These are phyloP conservation scores for Aphyosemion australe DNA, from an alignment of 2,113 vertebrate genomes.

Conservation along the genomic window DNA sequence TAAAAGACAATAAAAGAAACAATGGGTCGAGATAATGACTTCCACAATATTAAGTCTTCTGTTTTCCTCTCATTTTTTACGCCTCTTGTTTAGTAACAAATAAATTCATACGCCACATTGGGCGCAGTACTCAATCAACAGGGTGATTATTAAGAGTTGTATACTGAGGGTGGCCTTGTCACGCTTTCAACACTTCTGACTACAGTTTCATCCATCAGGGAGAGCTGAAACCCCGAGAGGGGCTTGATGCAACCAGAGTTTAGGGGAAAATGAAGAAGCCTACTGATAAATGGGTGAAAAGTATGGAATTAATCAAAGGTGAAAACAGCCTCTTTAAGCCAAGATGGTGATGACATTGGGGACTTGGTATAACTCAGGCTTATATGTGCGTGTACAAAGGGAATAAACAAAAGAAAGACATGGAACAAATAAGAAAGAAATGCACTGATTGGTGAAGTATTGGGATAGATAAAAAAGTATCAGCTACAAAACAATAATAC, in stretches of 20 bases:
- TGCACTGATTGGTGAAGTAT: background rate
- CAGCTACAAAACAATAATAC: background rate
- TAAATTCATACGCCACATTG: slow-evolving; percentile 49
- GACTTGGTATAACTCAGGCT: slow-evolving; percentile 38
- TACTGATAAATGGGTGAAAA: slow-evolving; percentile 66
- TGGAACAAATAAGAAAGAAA: background rate
- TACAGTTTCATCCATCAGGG: slow-evolving; percentile 69
- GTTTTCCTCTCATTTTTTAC: slow-evolving; percentile 39
- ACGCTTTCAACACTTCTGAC: slow-evolving; percentile 55
- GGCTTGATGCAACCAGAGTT: slow-evolving; percentile 47
- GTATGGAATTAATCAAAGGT: slow-evolving; percentile 57
- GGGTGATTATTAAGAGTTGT: slow-evolving; percentile 75
- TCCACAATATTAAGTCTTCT: slow-evolving; percentile 52
- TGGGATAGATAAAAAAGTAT: background rate
- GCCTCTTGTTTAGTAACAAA: slow-evolving; percentile 50
- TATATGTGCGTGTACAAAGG: background rate
- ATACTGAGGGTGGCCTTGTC: slow-evolving; percentile 64
- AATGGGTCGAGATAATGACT: slow-evolving; percentile 56
- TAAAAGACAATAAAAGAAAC: slow-evolving; percentile 27
- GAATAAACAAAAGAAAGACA: background rate
- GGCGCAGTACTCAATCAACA: slow-evolving; percentile 66
- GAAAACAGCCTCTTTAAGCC: slow-evolving; percentile 43
- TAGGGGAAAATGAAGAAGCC: slow-evolving; percentile 38
- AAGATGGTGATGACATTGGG: slow-evolving; percentile 41
- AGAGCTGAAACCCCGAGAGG: slow-evolving; percentile 26